phyloP scores from a whole-genome alignment of 2,113 vertebrate genomes.

The Oryzias melastigma region DNA sequence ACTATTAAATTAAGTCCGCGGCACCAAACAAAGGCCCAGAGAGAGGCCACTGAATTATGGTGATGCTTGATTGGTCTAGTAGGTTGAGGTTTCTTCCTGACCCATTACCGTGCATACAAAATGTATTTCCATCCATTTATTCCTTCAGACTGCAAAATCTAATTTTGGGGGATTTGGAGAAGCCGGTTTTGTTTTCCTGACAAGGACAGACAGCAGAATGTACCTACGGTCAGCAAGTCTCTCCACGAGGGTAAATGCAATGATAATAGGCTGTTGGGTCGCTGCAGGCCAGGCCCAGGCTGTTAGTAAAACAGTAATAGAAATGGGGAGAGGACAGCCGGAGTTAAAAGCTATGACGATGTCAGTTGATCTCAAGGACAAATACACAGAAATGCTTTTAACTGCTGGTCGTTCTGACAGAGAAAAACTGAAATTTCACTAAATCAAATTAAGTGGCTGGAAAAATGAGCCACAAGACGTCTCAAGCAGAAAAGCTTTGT shows the following conservation, averaged over 20 bases:
- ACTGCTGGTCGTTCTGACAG: constrained; percentile 28
- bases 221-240: neutral
- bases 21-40: too few species aligned
- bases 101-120: too few species aligned
- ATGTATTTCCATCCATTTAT: too few species aligned
- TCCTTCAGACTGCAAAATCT: neutral
- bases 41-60: too few species aligned
- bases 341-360: constrained; percentile 39
- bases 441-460: constrained; percentile 46
- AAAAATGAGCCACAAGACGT: constrained; percentile 30
- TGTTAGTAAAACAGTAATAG: constrained; percentile 14
- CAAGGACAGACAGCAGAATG: neutral
- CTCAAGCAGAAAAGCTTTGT: constrained; percentile 29
- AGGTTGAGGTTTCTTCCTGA: too few species aligned
- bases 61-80: too few species aligned
- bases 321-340: constrained; percentile 17
- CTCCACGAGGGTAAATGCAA: neutral
- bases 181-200: neutral
- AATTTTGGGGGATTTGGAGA: neutral
- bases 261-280: neutral
- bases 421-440: constrained; percentile 33
- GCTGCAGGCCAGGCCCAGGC: constrained; percentile 2
- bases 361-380: constrained; percentile 36
- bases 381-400: constrained; percentile 63
- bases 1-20: too few species aligned